Evolutionary conservation across 2,113 vertebrate genomes (phyloP).

Genomic region (Macrotis lagotis): DNA sequence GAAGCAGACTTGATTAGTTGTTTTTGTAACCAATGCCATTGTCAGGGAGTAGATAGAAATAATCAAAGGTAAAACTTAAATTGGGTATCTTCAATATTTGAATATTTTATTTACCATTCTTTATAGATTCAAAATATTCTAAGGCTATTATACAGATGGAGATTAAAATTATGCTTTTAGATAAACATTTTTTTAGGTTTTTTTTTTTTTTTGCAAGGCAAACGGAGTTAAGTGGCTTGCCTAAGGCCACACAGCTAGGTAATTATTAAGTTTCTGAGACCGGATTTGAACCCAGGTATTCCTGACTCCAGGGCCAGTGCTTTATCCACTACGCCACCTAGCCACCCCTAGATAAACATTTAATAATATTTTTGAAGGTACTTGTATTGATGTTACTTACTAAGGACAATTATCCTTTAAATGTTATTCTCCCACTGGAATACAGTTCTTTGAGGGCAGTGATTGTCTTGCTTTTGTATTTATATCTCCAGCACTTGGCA

Average conservation of each 20-base stretch:
- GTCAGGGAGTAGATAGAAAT: not conserved
- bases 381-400: not conserved
- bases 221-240: too few relatives aligned
- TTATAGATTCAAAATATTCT: constrained; percentile 42
- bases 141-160: not conserved
- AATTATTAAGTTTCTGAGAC: too few relatives aligned
- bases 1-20: not conserved
- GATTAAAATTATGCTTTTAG: not conserved
- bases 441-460: not conserved
- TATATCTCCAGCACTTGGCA: too few relatives aligned
- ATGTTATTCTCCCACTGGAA: not conserved
- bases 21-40: not conserved
- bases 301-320: too few relatives aligned
- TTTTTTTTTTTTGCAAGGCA: too few relatives aligned
- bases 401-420: not conserved
- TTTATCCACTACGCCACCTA: too few relatives aligned
- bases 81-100: constrained; percentile 3
- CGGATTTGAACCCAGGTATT: too few relatives aligned
- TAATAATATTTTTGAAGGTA: not conserved
- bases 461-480: not conserved
- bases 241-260: too few relatives aligned
- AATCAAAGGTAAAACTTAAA: constrained; percentile 6
- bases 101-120: not conserved
- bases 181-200: too few relatives aligned
- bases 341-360: too few relatives aligned